Evolutionary conservation across 2,113 vertebrate species (phyloP), one percentile per base, ranked within the genome.

Genomic region (Poeciliopsis prolifica): DNA sequence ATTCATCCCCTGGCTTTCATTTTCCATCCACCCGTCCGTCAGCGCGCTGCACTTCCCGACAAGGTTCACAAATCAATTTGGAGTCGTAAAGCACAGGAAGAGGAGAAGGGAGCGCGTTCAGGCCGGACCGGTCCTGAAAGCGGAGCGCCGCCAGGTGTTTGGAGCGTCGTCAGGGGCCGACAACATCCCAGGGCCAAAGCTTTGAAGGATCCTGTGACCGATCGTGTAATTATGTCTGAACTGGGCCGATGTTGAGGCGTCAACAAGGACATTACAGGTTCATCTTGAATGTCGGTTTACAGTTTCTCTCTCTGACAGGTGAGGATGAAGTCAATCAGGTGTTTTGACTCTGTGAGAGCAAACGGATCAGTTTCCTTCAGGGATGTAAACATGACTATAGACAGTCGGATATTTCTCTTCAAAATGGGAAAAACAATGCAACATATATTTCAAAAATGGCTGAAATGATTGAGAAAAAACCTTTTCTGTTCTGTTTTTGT

Each of bases 61-160:
- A 48, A n/a, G 71, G 74, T 84, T 75, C 73, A 48, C 71, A 79
- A 92, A 90, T 91, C 86, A 88, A 91, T 92, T 82, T 85, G 65
- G 29, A 77, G 71, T 80, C 35, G 26, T 82, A 74, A 76, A 80
- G 80, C 77, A 75, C 42, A 58, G 51, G 51, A 65, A 19, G 77
- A 73, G 54, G 81, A 72, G 75, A 69, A 74, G 70, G 10, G 14
- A 8, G 58, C n/a, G 66, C 75, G 61, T 78, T 75, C 68, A 29
- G 80, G 70, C 68, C 42, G 70, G 80, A 61, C 35, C 17, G 65
- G 17, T 75, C 40, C 78, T 78, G 65, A 31, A 19, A 0, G 76
- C 48, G 31, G 80, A 4, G 70, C 61, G 33, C 61, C 70, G 26
- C 5, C 51, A 81, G 61, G 66, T 31, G 65, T 75, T 44, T 26